Conservation (phyloP, 2,113 vertebrate genomes). For the Mormyrus lacerda region DNA sequence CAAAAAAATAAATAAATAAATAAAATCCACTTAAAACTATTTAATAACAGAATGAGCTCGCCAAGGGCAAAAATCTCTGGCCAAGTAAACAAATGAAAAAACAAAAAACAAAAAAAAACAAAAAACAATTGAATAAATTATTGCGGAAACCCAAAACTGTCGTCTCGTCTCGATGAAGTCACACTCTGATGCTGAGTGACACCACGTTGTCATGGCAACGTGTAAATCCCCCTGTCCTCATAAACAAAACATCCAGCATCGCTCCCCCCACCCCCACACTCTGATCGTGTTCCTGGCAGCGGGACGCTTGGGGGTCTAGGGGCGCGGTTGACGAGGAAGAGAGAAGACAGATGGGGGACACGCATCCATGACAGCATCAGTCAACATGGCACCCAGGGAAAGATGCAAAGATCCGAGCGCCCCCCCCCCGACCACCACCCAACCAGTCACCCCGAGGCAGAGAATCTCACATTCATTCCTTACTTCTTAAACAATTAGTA, state of each 20-base stretch:
- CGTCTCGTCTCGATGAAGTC: background rate
- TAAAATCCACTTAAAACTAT: background rate
- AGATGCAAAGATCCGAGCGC: background rate
- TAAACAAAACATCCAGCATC: background rate
- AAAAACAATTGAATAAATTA: constrained; percentile 16
- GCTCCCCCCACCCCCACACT: background rate
- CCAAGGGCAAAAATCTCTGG: constrained; percentile 1
- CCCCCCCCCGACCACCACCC: background rate
- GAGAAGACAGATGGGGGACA: background rate
- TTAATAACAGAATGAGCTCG: background rate
- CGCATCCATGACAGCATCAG: background rate
- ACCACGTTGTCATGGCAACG: background rate
- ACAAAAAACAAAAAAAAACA: background rate
- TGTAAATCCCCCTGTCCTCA: background rate
- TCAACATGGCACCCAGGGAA: background rate
- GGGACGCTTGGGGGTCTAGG: background rate
- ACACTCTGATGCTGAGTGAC: background rate
- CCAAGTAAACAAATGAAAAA: background rate
- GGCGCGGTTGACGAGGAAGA: background rate
- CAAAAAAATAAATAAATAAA: background rate
- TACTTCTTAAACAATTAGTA: background rate
- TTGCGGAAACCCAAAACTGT: background rate
- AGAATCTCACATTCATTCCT: background rate
- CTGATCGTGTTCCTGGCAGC: background rate
- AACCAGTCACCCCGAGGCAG: background rate